phyloP scores from a whole-genome alignment of 2,113 vertebrate genomes.

The Cyphomyrus plagiostoma region DNA sequence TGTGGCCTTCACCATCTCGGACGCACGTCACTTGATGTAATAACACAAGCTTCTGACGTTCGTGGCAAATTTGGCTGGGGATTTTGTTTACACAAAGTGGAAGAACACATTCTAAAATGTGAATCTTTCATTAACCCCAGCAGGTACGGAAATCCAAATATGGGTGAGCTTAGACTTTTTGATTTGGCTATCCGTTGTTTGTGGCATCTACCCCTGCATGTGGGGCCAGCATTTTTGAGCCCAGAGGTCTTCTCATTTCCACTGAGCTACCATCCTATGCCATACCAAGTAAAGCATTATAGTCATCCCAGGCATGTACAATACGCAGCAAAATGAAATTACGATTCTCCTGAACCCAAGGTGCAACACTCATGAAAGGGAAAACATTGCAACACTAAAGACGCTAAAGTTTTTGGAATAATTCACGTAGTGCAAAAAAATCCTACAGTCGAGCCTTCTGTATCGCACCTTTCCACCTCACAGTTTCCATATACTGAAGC shows the following conservation, averaged over 20 bases:
- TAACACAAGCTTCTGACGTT: neutral
- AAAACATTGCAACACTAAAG: neutral
- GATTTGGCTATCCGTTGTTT: neutral
- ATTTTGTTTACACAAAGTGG: neutral
- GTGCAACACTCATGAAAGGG: neutral
- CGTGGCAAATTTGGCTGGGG: neutral
- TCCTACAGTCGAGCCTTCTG: neutral
- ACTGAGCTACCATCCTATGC: neutral
- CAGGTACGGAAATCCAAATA: neutral
- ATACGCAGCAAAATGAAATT: neutral
- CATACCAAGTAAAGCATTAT: neutral
- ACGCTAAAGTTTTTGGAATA: neutral
- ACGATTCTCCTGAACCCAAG: neutral
- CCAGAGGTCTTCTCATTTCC: neutral
- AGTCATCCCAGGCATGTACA: neutral
- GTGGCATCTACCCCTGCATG: neutral
- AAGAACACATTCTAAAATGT: neutral
- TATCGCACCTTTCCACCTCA: neutral
- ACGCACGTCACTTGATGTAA: neutral
- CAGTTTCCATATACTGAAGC: neutral
- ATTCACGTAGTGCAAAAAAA: neutral
- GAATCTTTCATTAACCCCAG: neutral
- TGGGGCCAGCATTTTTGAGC: neutral
- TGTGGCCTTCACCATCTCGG: neutral
- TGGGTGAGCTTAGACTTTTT: neutral